Conservation (phyloP, 2,888 invertebrate species). For the Andrena chrysosceles region DNA sequence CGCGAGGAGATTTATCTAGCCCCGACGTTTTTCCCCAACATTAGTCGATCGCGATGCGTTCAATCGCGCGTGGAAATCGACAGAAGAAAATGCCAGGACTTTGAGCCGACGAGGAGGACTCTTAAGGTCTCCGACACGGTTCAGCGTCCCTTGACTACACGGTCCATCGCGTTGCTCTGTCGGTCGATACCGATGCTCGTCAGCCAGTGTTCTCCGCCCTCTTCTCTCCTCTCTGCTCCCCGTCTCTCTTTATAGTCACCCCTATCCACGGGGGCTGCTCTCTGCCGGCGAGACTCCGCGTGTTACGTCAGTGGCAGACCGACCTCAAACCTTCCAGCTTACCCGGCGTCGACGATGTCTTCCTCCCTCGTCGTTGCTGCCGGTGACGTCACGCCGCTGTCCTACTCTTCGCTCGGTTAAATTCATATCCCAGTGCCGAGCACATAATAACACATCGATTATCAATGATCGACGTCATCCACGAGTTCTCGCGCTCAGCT, state of each 20-base stretch:
- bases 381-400: slow-evolving; percentile 66
- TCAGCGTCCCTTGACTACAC: slow-evolving; percentile 66
- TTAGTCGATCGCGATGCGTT: not conserved
- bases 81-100: slow-evolving; percentile 40
- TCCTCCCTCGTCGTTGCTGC: slow-evolving; percentile 34
- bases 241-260: slow-evolving; percentile 39
- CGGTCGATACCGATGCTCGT: slow-evolving; percentile 75
- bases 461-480: slow-evolving; percentile 63
- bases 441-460: slow-evolving; percentile 66
- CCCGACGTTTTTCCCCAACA: slow-evolving; percentile 4
- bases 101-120: slow-evolving; percentile 45
- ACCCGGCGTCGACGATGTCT: slow-evolving; percentile 46
- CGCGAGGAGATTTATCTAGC: not conserved
- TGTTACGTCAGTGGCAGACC: slow-evolving; percentile 73
- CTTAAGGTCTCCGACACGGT: slow-evolving; percentile 57
- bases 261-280: slow-evolving; percentile 51
- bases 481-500: slow-evolving; percentile 32
- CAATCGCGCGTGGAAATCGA: slow-evolving; percentile 21
- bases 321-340: slow-evolving; percentile 67
- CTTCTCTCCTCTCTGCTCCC: slow-evolving; percentile 1
- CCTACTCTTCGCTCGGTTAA: slow-evolving; percentile 70
- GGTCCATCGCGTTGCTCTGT: slow-evolving; percentile 63
- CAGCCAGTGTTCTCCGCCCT: slow-evolving; percentile 50
- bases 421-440: slow-evolving; percentile 61
- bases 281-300: slow-evolving; percentile 64